phyloP scores from a whole-genome alignment of 2,888 invertebrate species.

The Eudiplozoon nipponicum region DNA sequence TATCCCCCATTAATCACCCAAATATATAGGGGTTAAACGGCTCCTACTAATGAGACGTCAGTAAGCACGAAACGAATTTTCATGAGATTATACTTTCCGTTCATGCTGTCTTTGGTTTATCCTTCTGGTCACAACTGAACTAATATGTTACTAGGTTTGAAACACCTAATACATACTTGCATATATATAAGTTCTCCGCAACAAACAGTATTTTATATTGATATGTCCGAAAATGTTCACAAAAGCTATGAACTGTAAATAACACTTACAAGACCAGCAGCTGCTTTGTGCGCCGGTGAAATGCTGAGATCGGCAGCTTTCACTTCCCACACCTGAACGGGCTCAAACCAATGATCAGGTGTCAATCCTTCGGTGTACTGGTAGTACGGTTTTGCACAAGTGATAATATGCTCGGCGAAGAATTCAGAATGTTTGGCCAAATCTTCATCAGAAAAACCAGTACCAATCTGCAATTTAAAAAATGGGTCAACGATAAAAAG shows the following conservation, averaged over 20 bases:
- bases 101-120: too few species aligned
- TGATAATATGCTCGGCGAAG: slow-evolving; percentile 43
- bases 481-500: neutral
- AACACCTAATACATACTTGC: too few species aligned
- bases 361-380: slow-evolving; percentile 36
- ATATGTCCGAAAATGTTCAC: too few species aligned
- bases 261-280: slow-evolving; percentile 37
- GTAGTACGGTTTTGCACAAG: slow-evolving; percentile 36
- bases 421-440: slow-evolving; percentile 42
- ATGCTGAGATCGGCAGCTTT: slow-evolving; percentile 84
- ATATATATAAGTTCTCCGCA: too few species aligned
- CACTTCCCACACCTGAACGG: slow-evolving; percentile 65
- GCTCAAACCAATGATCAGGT: slow-evolving; percentile 29
- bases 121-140: too few species aligned
- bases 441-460: slow-evolving; percentile 68
- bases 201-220: too few species aligned
- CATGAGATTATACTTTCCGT: too few species aligned
- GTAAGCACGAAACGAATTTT: too few species aligned
- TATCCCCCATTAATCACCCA: too few species aligned
- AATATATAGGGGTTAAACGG: too few species aligned
- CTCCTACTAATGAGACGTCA: too few species aligned
- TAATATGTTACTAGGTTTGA: too few species aligned
- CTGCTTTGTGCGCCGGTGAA: slow-evolving; percentile 67
- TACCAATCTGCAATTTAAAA: slow-evolving; percentile 37
- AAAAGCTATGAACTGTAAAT: slow-evolving; percentile 3